Evolutionary conservation across 2,797 vertebrate genomes (phyloP), one percentile per base, ranked within the genome.

Genomic region (Strix occidentalis): DNA sequence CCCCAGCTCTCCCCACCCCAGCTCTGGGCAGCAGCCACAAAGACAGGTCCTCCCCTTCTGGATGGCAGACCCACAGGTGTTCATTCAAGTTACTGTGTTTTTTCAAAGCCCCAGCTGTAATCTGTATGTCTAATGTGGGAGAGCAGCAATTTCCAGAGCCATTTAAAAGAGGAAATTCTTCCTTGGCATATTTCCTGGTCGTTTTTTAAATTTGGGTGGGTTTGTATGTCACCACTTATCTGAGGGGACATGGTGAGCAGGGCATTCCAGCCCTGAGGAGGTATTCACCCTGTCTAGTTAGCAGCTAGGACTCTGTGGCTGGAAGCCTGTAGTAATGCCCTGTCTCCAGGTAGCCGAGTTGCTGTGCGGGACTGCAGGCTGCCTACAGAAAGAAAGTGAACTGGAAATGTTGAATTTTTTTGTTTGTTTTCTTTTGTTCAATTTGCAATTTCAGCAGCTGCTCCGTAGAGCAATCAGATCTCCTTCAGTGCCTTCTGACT

Each of bases 281-380:
- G 92, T 81, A 63, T 87, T 89, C 68, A 91, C 58, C 65, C 51
- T 78, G 63, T 88, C 91, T 39, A n/a, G 84, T 68, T 24, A 78
- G 94, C 89, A 97, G 91, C 65, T 70, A 76, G 39, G 63, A 64
- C 84, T 95, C 51, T 56, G 79, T 45, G 17, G 43, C 43, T 45
- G 84, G 81, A 65, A 97, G 33, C 24, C 35, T 53, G 4, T 16
- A 58, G 64, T 24, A 69, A 43, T 39, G 29, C 16, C 68, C 71
- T 53, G 57, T 33, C 50, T 87, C 65, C 29, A 64, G 37, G 41
- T 50, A 89, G 46, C 28, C 0, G 0, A 76, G 76, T 6, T 8
- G 4, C 35, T 65, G 33, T 48, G 35, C 0, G 0, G 54, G 14
- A 17, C 51, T 43, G 5, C 37, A 82, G 70, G 39, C 31, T 60